Conservation (phyloP, 2,888 invertebrate species). For the Neelides folsomi region DNA sequence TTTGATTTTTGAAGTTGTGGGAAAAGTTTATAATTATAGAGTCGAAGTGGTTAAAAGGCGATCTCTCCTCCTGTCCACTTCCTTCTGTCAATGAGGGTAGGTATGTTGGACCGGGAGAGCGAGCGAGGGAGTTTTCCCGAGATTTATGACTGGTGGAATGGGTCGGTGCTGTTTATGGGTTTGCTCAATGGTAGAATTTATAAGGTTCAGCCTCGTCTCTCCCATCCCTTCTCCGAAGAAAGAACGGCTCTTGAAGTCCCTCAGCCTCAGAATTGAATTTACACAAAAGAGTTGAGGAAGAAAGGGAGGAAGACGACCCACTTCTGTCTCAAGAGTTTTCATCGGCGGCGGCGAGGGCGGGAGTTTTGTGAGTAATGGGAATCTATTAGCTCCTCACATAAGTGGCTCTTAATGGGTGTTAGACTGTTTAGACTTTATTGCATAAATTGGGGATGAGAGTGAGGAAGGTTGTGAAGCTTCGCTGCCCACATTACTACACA, state of each 20-base stretch:
- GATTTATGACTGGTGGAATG: constrained; percentile 22
- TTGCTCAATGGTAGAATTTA: constrained; percentile 23
- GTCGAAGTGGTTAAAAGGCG: neutral
- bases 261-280: constrained; percentile 11
- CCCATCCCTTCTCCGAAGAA: neutral
- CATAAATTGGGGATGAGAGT: neutral
- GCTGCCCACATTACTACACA: neutral
- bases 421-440: constrained; percentile 11
- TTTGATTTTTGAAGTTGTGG: no score
- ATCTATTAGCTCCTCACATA: constrained; percentile 18
- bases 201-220: constrained; percentile 4
- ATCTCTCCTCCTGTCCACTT: neutral
- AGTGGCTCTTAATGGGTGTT: constrained; percentile 15
- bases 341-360: neutral
- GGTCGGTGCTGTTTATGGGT: constrained; percentile 23
- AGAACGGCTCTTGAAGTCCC: neutral
- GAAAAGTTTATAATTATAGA: neutral
- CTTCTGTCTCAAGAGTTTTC: constrained; percentile 12
- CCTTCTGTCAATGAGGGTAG: neutral
- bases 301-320: constrained; percentile 13
- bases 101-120: neutral
- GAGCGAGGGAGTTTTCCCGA: constrained; percentile 7
- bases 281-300: constrained; percentile 8
- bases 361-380: constrained; percentile 7
- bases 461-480: constrained; percentile 2